Conservation (phyloP, 35 echinoderm and acorn worm genomes). For the Chiridota heheva region DNA sequence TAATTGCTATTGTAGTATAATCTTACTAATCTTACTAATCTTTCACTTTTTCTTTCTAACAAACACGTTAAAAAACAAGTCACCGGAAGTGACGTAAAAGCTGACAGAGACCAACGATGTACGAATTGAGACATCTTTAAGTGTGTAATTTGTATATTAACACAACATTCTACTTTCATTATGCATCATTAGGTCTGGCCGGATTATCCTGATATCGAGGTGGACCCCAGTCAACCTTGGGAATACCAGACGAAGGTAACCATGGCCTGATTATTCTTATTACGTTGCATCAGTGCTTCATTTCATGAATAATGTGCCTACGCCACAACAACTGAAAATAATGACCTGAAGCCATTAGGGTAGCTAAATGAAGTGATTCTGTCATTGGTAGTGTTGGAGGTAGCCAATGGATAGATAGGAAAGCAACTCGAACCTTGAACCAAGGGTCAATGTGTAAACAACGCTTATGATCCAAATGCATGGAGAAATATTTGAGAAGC, state of each 20-base stretch:
- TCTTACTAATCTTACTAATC: not conserved
- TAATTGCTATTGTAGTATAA: not conserved
- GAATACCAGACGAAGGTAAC: conserved; percentile 73
- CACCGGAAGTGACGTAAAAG: not conserved
- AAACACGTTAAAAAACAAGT: not conserved
- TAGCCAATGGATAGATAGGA: too few relatives aligned
- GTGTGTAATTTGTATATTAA: not conserved
- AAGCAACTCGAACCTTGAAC: too few relatives aligned
- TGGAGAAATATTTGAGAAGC: too few relatives aligned
- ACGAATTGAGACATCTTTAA: not conserved
- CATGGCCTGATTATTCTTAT: not conserved
- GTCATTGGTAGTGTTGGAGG: not conserved
- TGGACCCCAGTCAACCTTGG: conserved; percentile 59
- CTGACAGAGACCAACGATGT: not conserved
- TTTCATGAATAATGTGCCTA: not conserved
- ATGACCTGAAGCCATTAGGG: not conserved
- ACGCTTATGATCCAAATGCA: too few relatives aligned
- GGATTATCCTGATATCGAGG: conserved; percentile 67
- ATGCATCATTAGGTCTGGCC: conserved; percentile 80
- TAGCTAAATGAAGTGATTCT: not conserved
- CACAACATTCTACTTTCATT: not conserved
- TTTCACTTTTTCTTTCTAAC: not conserved
- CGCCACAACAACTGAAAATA: not conserved
- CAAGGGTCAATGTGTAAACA: too few relatives aligned
- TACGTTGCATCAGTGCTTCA: not conserved